Base-by-base conservation (phyloP, 2,113 vertebrate genomes). In the Eolophus roseicapilla region DNA sequence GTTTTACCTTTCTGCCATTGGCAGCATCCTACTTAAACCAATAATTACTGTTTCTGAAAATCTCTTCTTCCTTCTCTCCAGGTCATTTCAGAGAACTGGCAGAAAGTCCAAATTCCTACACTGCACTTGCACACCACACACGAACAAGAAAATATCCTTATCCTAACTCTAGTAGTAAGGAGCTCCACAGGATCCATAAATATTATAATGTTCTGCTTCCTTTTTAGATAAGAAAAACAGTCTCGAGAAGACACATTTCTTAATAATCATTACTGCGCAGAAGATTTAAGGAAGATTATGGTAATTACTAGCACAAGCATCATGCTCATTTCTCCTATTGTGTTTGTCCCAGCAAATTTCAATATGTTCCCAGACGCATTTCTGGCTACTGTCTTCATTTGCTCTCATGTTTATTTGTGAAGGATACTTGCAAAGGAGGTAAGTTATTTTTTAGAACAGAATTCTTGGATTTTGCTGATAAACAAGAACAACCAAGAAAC, bases 201-300 rank as follows among this genome's bases (percentile, higher is more conserved):
- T 6, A 21, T 7, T 5, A 17, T 35, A 55, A 12, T 0, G 13
- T 57, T 55, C 39, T 1, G 0, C 43, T 86, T 52, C 60, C 67
- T 75, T 64, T 43, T 18, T 18, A 59, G 46, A 89, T 43, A n/a
- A 31, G 18, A 74, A 57, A 77, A 82, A 46, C 76, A 86, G 7
- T 16, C n/a, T 53, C 2, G 3, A 31, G 63, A 85, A 37, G 55
- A 73, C 44, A 37, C 28, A 52, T 74, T 71, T 86, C 59, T 77
- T 33, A 69, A 53, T 46, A 87, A 85, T 28, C 49, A 16, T 50
- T 52, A 27, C 27, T 6, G 15, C 1, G 2, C 75, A 62, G 88
- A 60, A 84, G 83, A 89, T 49, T 53, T 73, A 52, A 90, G 62
- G 81, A 64, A 82, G 82, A 85, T 85, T 39, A 83, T 71, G 67